Evolutionary conservation across 64 coral and sea anemone species (phyloP).

Genomic region (Pocillopora damicornis): DNA sequence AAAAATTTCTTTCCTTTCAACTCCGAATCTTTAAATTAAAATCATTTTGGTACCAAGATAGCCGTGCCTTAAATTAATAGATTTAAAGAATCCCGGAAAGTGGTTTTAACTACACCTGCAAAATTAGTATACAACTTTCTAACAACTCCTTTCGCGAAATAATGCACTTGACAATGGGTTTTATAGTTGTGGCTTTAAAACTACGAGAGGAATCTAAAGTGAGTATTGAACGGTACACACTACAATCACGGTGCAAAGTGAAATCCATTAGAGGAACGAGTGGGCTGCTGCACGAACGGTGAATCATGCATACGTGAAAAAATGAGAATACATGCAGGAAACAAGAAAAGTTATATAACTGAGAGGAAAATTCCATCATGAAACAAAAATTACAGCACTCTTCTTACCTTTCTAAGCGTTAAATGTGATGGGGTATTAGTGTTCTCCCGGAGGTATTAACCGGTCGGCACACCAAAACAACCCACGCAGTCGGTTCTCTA

Average conservation of each 20-base stretch:
- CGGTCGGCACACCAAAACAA: background rate
- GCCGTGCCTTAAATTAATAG: background rate
- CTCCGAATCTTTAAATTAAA: background rate
- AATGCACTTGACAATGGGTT: background rate
- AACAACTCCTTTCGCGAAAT: background rate
- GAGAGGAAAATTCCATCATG: background rate
- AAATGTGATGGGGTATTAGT: background rate
- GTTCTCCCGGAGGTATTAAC: background rate
- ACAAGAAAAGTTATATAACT: background rate
- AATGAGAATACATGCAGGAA: background rate
- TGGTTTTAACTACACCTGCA: background rate
- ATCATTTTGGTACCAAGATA: background rate
- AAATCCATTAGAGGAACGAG: background rate
- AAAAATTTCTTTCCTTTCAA: background rate
- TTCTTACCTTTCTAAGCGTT: background rate
- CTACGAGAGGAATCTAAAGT: background rate
- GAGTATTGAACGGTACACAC: background rate
- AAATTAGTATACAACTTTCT: background rate
- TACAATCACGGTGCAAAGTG: background rate
- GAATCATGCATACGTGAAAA: background rate
- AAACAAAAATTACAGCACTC: background rate
- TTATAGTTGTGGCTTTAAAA: background rate
- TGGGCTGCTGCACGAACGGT: background rate
- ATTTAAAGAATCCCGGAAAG: background rate
- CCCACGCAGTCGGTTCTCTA: background rate